Conservation (phyloP, 2,888 invertebrate genomes). For the Phytoseiulus persimilis region DNA sequence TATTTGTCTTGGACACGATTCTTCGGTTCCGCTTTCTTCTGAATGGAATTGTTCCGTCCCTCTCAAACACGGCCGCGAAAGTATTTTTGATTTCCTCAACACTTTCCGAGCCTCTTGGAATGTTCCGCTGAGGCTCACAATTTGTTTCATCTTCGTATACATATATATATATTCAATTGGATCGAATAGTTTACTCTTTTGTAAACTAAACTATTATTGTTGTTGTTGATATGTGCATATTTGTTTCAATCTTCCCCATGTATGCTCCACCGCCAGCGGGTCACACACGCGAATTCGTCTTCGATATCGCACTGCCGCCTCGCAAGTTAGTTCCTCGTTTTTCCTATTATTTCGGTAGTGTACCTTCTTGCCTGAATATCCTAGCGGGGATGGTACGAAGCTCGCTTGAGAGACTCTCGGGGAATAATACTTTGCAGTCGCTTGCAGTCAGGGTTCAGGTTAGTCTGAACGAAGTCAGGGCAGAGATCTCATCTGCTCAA, state of each 20-base stretch:
- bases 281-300: not conserved
- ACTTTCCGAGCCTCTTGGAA: not conserved
- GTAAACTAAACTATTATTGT: not conserved
- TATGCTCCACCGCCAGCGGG: not conserved
- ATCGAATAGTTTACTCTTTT: not conserved
- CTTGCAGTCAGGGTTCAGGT: not conserved
- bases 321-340: not conserved
- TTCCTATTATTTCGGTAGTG: not conserved
- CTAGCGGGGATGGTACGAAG: not conserved
- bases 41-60: not conserved
- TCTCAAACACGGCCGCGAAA: not conserved
- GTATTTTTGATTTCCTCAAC: not conserved
- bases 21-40: not conserved
- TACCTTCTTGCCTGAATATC: not conserved
- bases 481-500: not conserved
- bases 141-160: not conserved
- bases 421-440: not conserved
- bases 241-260: not conserved
- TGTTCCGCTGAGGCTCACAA: not conserved
- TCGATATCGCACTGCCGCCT: not conserved
- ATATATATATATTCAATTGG: not conserved
- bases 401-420: not conserved
- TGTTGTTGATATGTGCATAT: slow-evolving; percentile 5
- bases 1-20: not conserved
- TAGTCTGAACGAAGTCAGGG: not conserved